Conservation (phyloP, 2,888 invertebrate genomes). For the Hoplodrina blanda region DNA sequence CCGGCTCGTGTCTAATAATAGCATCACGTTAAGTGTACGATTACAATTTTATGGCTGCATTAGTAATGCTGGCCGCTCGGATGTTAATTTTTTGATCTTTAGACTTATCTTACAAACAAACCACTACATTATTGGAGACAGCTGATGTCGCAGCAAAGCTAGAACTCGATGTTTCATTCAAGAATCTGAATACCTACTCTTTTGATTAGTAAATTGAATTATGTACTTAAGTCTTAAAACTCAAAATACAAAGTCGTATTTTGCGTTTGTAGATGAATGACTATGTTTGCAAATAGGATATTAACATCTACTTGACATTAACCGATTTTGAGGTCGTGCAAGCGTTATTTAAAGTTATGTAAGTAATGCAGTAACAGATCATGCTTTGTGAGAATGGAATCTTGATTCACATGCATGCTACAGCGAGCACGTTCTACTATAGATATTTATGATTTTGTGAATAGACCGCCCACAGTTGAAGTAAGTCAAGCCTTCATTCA, state of each 20-base stretch:
- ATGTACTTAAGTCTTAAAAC: slow-evolving; percentile 8
- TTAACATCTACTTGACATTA: slow-evolving; percentile 61
- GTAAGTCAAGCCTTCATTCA: slow-evolving; percentile 16
- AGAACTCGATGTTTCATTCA: slow-evolving; percentile 46
- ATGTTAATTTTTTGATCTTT: slow-evolving; percentile 33
- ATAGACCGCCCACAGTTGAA: slow-evolving; percentile 7
- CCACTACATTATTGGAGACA: slow-evolving; percentile 10
- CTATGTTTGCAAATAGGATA: slow-evolving; percentile 50
- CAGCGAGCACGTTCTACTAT: neutral
- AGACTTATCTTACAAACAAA: slow-evolving; percentile 7
- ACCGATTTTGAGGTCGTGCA: slow-evolving; percentile 49
- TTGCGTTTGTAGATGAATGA: slow-evolving; percentile 9
- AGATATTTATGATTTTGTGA: neutral
- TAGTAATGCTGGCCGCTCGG: slow-evolving; percentile 19
- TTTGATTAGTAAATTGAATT: neutral
- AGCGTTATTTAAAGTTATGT: slow-evolving; percentile 19
- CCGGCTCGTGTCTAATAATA: slow-evolving; percentile 37
- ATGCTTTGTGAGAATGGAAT: slow-evolving; percentile 12
- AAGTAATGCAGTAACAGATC: slow-evolving; percentile 19
- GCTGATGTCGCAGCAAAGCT: slow-evolving; percentile 15
- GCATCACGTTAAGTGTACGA: slow-evolving; percentile 16
- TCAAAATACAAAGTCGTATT: neutral
- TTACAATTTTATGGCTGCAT: slow-evolving; percentile 32
- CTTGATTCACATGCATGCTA: neutral
- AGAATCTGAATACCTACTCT: slow-evolving; percentile 3